These are phyloP conservation scores for Nyctibius grandis DNA, from an alignment of 2,797 vertebrate species.

Conservation along the genomic window DNA sequence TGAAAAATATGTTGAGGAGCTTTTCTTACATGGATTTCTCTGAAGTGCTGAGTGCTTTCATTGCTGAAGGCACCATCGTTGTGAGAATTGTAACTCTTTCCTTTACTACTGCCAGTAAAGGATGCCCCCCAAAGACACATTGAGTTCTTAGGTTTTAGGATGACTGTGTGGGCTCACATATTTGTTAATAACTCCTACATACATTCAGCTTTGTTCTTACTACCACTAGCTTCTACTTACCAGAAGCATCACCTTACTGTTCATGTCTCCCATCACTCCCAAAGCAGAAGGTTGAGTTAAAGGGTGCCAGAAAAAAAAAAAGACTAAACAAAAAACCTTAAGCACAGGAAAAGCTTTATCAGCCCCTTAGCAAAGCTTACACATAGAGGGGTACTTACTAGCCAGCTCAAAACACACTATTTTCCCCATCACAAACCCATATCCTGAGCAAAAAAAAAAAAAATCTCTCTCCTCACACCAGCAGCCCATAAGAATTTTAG, in stretches of 20 bases:
- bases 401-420: neutral
- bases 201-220: neutral
- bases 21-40: neutral
- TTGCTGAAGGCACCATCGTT: neutral
- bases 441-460: neutral
- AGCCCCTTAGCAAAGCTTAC: neutral
- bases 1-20: neutral
- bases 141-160: neutral
- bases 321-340: fast-evolving
- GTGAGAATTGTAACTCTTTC: neutral
- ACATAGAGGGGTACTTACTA: fast-evolving
- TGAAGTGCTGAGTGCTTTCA: neutral
- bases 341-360: neutral
- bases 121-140: neutral
- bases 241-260: neutral
- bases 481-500: neutral
- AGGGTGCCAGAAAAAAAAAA: neutral
- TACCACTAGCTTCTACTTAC: neutral
- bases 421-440: neutral
- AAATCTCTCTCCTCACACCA: neutral
- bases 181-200: neutral
- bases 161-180: neutral
- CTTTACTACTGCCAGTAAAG: neutral
- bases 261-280: neutral
- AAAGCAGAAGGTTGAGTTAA: neutral